phyloP scores from a whole-genome alignment of 2,888 invertebrate genomes.

The Callyntrura guangdongensis region DNA sequence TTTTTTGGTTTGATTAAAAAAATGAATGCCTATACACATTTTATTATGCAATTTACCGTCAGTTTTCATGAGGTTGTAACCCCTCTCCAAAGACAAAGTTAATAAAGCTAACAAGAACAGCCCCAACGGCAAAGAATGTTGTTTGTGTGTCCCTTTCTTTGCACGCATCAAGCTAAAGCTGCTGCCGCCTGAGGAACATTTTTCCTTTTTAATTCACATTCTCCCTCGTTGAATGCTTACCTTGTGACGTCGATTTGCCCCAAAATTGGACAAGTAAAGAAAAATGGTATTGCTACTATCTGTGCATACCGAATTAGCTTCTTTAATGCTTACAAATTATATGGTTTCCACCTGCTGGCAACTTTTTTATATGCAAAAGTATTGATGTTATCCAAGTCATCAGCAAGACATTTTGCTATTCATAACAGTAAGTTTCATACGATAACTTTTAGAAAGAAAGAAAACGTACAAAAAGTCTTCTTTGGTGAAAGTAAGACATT shows the following conservation, averaged over 20 bases:
- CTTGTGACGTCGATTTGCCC: background rate
- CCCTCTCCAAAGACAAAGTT: too few species aligned
- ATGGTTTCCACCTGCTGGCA: slow-evolving; percentile 12
- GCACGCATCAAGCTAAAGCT: background rate
- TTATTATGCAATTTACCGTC: too few species aligned
- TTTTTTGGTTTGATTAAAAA: too few species aligned
- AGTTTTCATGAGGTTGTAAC: too few species aligned
- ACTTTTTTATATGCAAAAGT: background rate
- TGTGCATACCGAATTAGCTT: background rate
- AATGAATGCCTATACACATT: too few species aligned
- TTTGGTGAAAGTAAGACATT: background rate
- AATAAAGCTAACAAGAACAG: too few species aligned
- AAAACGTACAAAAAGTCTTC: background rate
- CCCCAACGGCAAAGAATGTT: too few species aligned
- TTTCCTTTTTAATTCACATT: background rate
- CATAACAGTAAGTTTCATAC: background rate
- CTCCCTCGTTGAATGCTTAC: background rate
- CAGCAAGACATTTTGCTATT: background rate
- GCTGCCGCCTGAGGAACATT: background rate
- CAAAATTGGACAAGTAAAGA: background rate
- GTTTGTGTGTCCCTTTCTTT: background rate
- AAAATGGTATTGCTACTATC: slow-evolving; percentile 1
- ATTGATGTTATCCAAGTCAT: slow-evolving; percentile 36
- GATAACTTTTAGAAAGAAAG: background rate
- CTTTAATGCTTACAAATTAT: slow-evolving; percentile 45